Base-by-base conservation (phyloP, 2,113 vertebrate species). In the Lophotis ruficrista region DNA sequence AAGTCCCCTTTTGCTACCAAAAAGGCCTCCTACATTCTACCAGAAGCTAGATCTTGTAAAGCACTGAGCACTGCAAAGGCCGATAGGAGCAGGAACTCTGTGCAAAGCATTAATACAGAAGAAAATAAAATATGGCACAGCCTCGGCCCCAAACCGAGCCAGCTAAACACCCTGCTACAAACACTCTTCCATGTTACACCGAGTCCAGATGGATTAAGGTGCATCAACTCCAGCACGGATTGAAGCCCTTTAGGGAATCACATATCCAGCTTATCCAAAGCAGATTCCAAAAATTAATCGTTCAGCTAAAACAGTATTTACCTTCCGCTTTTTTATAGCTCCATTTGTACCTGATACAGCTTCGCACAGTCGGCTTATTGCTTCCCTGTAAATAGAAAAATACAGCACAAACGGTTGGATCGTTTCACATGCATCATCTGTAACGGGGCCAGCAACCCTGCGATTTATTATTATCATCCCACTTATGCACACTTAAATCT, bases 311-410 rank as follows among this genome's bases (percentile, higher is more conserved):
- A 15, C 30, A 53, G 43, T 85, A 97, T 94, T 98, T 98, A 99
- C 99, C 98, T 98, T 99, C 91, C 98, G 95, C 84, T 97, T 98
- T 95, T 98, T 99, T 93, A 97, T 77, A 89, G 98, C 97, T 96
- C 98, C 98, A 28, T 98, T 98, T 90, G 97, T 96, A 89, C 98
- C 97, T 10, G 97, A 98, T 15, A 98, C 98, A 95, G 97, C 98
- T 95, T 99, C 98, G 97, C 99, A 99, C 85, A 99, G 98, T 43
- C 98, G 98, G 92, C 98, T 99, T 98, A 99, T 99, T 94, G 99
- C 99, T 98, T 99, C 99, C 97, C 99, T 99, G 97, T 53, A 94
- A 96, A 95, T 14, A 83, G 83, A 86, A 85, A 77, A 72, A 92
- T 20, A 98, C 94, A 94, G 93, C 90, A 86, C 27, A 96, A 61